Base-by-base conservation (phyloP, 1,140 invertebrate species). In the Megalopta genalis region DNA sequence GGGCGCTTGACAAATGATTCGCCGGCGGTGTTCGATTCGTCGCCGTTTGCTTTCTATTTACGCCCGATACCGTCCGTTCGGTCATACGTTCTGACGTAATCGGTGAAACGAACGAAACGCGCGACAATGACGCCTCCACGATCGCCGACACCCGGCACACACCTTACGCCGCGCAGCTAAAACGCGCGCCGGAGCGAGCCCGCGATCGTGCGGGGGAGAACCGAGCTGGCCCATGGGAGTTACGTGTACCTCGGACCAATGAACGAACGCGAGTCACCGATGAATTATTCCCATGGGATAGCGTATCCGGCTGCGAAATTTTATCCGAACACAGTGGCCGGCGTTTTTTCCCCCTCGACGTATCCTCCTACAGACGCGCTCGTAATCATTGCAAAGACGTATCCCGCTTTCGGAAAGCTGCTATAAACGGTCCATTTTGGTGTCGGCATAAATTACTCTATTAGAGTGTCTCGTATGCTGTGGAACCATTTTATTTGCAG, bases 1-100 rank as follows among this genome's bases (percentile, higher is more conserved):
- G 77, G 77, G 82, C 86, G 86, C 80, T 84, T 88, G 86, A 88
- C 86, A 88, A 88, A 88, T 88, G 84, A 88, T 86, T 82, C 82
- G 76, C 65, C 14, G 80, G 74, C 77, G 60, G 68, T n/a, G 54
- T 82, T 82, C 76, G 84, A 88, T 88, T 88, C 83, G 87, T 54
- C 49, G 49, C 49, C 54, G 54, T 54, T 21, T 84, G 86, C 87
- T 82, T 88, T 85, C 86, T 82, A 86, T 77, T 69, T 62, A 60
- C 68, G 57, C 54, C 59, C 25, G 39, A 52, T 49, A 42, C 66
- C 60, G 54, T 27, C 60, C 66, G 57, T 16, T 18, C 67, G 74
- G 67, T 69, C 76, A 68, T 66, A 21, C 71, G 46, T 21, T 72
- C 72, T 87, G 77, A 81, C 81, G 86, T 78, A 87, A 87, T 71